Evolutionary conservation across 2,888 invertebrate genomes (phyloP).

Genomic region (Hypomecis punctinalis): DNA sequence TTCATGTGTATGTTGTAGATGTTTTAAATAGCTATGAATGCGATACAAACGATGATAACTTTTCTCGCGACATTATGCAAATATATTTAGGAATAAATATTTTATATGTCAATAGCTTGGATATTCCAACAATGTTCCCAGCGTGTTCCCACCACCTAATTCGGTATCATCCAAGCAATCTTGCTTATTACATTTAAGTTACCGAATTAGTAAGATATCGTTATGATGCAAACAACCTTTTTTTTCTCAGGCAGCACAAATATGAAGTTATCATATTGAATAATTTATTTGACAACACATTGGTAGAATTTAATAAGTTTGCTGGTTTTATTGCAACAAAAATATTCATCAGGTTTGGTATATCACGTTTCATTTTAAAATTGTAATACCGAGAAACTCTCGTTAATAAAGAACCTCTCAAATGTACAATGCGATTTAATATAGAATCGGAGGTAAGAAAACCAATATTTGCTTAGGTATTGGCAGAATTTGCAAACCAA

Average conservation of each 20-base stretch:
- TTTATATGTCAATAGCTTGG: too few species aligned
- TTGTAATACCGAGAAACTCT: slow-evolving; percentile 17
- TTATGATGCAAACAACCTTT: not conserved
- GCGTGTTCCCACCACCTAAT: too few species aligned
- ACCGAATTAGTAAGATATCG: not conserved
- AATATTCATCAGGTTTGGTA: slow-evolving; percentile 15
- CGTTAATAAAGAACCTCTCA: slow-evolving; percentile 1
- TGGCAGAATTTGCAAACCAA: slow-evolving; percentile 34
- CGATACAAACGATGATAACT: too few species aligned
- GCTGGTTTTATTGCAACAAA: slow-evolving; percentile 10
- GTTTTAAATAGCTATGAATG: too few species aligned
- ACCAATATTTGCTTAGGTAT: slow-evolving; percentile 22
- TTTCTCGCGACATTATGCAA: too few species aligned
- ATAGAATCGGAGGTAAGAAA: slow-evolving; percentile 10
- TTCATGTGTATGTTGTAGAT: too few species aligned
- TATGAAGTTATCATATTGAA: slow-evolving; percentile 19
- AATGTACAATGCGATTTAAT: not conserved
- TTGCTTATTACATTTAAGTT: too few species aligned
- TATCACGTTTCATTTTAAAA: slow-evolving; percentile 6
- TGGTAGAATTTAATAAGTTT: slow-evolving; percentile 3
- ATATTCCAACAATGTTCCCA: too few species aligned
- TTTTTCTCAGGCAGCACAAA: slow-evolving; percentile 1
- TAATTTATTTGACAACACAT: slow-evolving; percentile 19
- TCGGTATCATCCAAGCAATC: too few species aligned
- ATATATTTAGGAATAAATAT: too few species aligned